phyloP scores from a whole-genome alignment of 2,888 invertebrate species.

The Gordius sp. region DNA sequence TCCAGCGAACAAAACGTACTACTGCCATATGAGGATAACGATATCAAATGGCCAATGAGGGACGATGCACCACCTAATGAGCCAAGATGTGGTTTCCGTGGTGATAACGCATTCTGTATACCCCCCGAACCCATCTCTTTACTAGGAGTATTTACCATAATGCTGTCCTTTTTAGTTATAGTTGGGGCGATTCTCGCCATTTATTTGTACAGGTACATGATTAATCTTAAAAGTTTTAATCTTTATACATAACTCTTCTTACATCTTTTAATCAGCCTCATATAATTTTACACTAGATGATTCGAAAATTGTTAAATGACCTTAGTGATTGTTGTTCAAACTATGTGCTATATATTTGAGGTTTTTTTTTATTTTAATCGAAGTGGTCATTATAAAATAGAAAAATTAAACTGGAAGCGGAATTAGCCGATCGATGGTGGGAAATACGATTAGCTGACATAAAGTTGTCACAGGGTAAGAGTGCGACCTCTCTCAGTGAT shows the following conservation, averaged over 20 bases:
- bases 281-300: too few relatives aligned
- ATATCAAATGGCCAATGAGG: neutral
- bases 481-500: neutral
- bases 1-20: neutral
- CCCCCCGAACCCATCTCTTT: neutral
- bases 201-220: neutral
- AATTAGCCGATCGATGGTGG: slow-evolving; percentile 7
- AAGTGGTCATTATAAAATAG: neutral
- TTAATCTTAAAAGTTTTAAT: too few relatives aligned
- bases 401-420: neutral
- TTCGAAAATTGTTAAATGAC: too few relatives aligned
- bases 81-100: slow-evolving; percentile 3
- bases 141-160: neutral
- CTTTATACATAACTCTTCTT: too few relatives aligned
- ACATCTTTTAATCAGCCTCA: too few relatives aligned
- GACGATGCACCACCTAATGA: neutral
- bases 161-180: neutral
- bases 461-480: neutral
- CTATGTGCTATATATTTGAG: too few relatives aligned
- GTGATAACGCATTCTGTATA: neutral
- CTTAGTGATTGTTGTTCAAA: too few relatives aligned
- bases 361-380: too few relatives aligned
- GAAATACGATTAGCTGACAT: neutral
- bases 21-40: neutral
- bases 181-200: neutral